phyloP scores from a whole-genome alignment of 2,113 vertebrate genomes.

The Isurus oxyrinchus region DNA sequence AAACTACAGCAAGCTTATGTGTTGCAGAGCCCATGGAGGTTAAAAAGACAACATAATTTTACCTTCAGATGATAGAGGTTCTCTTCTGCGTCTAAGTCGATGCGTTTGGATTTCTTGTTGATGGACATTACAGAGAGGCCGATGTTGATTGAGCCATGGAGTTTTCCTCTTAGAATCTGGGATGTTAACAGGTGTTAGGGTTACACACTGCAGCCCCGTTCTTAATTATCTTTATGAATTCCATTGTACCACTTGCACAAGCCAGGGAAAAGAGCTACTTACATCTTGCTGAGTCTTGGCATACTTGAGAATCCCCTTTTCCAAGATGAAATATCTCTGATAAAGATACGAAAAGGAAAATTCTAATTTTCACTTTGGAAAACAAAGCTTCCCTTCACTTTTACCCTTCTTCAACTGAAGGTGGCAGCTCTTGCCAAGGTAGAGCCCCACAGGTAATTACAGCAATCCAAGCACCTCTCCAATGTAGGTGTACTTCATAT shows the following conservation, averaged over 20 bases:
- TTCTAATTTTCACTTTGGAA: not conserved
- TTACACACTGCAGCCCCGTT: not conserved
- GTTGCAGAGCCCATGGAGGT: not conserved
- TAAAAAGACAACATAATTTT: not conserved
- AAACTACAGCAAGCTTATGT: not conserved
- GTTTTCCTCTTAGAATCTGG: conserved; percentile 77
- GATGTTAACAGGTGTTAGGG: not conserved
- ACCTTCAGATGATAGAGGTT: conserved; percentile 88
- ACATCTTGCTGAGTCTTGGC: conserved; percentile 78
- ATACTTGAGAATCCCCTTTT: conserved; percentile 77
- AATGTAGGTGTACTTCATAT: no score
- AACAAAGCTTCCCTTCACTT: not conserved
- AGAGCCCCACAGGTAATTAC: not conserved
- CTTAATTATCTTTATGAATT: not conserved
- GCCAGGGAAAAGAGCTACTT: conserved; percentile 49
- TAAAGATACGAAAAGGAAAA: not conserved
- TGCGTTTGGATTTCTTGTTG: conserved; percentile 82
- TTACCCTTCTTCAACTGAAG: not conserved
- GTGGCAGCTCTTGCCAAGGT: not conserved
- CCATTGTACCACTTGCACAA: not conserved
- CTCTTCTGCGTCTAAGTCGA: conserved; percentile 84
- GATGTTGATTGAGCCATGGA: conserved; percentile 78
- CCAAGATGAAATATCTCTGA: conserved; percentile 82
- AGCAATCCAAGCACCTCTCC: not conserved
- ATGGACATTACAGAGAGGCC: conserved; percentile 83